Base-by-base conservation (phyloP, 2,797 vertebrate genomes). In the Takifugu rubripes region DNA sequence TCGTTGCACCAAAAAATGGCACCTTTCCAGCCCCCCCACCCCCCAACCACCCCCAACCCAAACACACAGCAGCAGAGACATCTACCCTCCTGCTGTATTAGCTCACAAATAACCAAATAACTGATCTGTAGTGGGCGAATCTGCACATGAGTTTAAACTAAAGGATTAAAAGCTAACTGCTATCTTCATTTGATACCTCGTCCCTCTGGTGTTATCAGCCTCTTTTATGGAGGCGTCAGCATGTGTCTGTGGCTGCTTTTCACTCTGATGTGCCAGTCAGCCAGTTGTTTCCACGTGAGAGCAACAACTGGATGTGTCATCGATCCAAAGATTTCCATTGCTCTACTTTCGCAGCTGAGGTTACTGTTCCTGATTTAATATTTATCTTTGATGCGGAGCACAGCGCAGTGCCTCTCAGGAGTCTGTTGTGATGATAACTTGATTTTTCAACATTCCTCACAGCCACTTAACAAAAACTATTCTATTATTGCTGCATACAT, bases 1-100 rank as follows among this genome's bases (percentile, higher is more conserved):
- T 78, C 29, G 49, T 50, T 68, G 75, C 70, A 73, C 65, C 33
- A 50, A 62, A 76, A 72, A 64, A 74, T 85, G 81, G 79, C 85
- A 78, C 68, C 69, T 67, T 64, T 83, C 74, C 81, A 81, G 52
- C 65, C 75, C 61, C 8, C 5, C 27, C 27, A 29, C 2, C 5
- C 27, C 27, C 2, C 27, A 29, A 3, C 58, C 33, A 3, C 58
- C 33, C 33, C 33, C 33, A 9, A 33, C 10, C 9, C 33, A 33
- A 33, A 33, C 33, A 36, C 54, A 25, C 60, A 46, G 47, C 24
- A 49, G 25, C 26, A 54, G 26, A 74, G 58, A 77, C 58, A 65
- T 77, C 75, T 63, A 71, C 70, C 61, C 70, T 55, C 49, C 55
- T 57, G 63, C 67, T 80, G 69, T 68, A 78, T 81, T 78, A 84